A percentile compares a stretch with the other conserved stretches of the same genome.
Evolutionary conservation across 2,888 invertebrate genomes (phyloP).

Genomic region (Stegana nigrithorax): DNA sequence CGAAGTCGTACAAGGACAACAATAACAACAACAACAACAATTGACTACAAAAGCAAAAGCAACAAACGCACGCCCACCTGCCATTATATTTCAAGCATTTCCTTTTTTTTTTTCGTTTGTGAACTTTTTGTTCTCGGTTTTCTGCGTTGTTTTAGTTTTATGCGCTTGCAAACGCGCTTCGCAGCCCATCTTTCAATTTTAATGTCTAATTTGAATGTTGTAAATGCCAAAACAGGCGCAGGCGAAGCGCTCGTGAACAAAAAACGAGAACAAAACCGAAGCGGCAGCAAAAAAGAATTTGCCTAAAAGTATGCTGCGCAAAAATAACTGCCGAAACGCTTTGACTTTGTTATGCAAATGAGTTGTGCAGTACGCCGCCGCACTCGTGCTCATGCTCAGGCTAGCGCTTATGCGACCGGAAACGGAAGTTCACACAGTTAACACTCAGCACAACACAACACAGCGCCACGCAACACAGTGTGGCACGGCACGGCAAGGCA

Average conservation of each 20-base stretch:
- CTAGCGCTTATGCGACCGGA: neutral
- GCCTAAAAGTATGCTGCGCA: neutral
- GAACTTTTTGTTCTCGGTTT: neutral
- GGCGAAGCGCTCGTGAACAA: neutral
- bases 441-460: too few species aligned
- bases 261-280: neutral
- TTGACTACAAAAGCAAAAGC: too few species aligned
- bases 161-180: constrained; percentile 28
- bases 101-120: neutral
- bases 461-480: too few species aligned
- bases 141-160: neutral
- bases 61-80: too few species aligned
- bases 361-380: constrained; percentile 27
- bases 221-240: constrained; percentile 38
- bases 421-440: constrained; percentile 50
- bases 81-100: too few species aligned
- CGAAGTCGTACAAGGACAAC: neutral
- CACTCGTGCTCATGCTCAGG: neutral
- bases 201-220: constrained; percentile 59
- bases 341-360: constrained; percentile 58
- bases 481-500: neutral
- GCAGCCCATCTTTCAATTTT: constrained; percentile 58
- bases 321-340: constrained; percentile 26
- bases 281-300: neutral
- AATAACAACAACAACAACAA: too few species aligned